Evolutionary conservation across 2,113 vertebrate genomes (phyloP).

Genomic region (Limnothrissa miodon): DNA sequence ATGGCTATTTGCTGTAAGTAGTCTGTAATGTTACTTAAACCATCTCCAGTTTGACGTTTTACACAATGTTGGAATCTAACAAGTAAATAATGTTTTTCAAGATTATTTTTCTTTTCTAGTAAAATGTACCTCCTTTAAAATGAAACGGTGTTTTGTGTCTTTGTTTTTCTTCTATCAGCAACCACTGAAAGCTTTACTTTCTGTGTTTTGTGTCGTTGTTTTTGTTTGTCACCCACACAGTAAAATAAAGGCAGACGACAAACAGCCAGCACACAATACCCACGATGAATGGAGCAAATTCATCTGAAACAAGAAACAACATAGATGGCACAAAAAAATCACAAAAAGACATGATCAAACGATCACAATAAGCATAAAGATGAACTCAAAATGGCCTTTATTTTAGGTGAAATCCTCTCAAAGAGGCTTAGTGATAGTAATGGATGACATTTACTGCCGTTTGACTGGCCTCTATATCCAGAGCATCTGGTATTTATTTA

Average conservation of each 20-base stretch:
- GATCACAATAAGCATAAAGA: neutral
- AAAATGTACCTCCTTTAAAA: slow-evolving; percentile 50
- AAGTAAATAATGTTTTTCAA: slow-evolving; percentile 51
- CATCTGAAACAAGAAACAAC: neutral
- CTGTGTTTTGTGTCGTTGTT: neutral
- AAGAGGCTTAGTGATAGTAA: neutral
- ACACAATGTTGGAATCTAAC: slow-evolving; percentile 45
- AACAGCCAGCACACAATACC: neutral
- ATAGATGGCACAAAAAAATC: neutral
- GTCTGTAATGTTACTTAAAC: slow-evolving; percentile 38
- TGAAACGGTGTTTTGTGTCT: slow-evolving; percentile 36
- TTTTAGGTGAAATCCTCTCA: neutral
- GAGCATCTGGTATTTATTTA: neutral
- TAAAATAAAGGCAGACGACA: neutral
- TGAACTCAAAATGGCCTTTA: neutral
- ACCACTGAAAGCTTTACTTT: too few species aligned
- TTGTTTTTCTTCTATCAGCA: neutral
- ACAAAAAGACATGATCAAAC: neutral
- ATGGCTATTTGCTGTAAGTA: slow-evolving; percentile 40
- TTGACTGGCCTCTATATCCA: neutral
- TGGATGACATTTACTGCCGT: neutral
- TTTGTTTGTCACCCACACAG: neutral
- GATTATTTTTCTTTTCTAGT: slow-evolving; percentile 45
- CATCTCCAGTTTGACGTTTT: slow-evolving; percentile 44
- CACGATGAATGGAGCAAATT: neutral